Evolutionary conservation across 2,888 invertebrate species (phyloP), one percentile per base, ranked within the genome.

Genomic region (Zaprionus bogoriensis): DNA sequence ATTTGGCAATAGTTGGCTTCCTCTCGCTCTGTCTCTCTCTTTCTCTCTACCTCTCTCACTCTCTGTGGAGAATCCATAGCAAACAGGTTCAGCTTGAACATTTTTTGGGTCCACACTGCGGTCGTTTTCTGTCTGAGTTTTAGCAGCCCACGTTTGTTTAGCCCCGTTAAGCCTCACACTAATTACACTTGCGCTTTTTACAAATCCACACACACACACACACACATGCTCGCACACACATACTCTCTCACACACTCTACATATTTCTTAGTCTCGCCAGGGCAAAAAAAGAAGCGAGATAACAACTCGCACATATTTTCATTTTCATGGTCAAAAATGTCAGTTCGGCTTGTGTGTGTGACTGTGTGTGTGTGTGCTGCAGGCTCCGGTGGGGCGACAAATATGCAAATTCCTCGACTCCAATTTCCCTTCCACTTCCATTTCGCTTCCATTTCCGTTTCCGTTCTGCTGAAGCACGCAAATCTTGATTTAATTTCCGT

Each of bases 401-500:
- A 83, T 73, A 77, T 83, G 79, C 70, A 83, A 79, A 79, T 82
- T 46, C 52, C 68, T 54, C 50, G 54, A 36, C 63, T 67, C 39
- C 54, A 71, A 71, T 71, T 72, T 72, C 68, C 72, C 51, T 44
- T 67, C 38, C 57, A 52, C 47, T 62, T 48, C 60, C 47, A 23
- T 71, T 59, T 68, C 59, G 52, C 52, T 64, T 72, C 68, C 73
- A 52, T 46, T 48, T 50, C 45, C 36, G 28, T 45, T 25, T 20
- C 19, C 41, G 30, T 55, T 39, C 6, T 48, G 23, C 17, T 47
- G 53, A 28, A 51, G 61, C 65, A 67, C 57, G 77, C 79, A 79
- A 79, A 79, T 79, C 79, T 82, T 82, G 79, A 79, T 79, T 82
- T 79, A 79, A 79, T 79, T 79, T 79, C 80, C 79, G 79, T 71